Evolutionary conservation across 2,888 invertebrate species (phyloP).

Genomic region (Brachylomia viminalis): DNA sequence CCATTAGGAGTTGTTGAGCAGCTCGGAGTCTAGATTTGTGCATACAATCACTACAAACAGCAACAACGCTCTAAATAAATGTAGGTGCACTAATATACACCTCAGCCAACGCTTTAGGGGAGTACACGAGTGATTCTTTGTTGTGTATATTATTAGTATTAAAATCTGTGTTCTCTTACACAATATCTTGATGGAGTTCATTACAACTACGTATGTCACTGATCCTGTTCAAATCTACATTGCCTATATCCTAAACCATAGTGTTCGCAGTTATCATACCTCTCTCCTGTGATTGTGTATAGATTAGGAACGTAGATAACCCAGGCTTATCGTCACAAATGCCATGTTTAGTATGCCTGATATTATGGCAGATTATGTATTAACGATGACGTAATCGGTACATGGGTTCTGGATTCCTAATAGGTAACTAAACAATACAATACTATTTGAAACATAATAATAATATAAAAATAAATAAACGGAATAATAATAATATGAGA

Average conservation of each 20-base stretch:
- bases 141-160: background rate
- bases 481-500: too few relatives aligned
- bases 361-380: background rate
- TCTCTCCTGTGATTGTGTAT: conserved; percentile 1
- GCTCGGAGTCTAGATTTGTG: background rate
- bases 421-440: background rate
- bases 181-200: background rate
- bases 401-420: background rate
- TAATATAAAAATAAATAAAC: too few relatives aligned
- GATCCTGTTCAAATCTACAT: background rate
- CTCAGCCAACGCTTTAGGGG: background rate
- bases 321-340: conserved; percentile 22
- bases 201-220: background rate
- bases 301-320: background rate
- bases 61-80: background rate
- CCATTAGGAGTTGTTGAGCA: background rate
- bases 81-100: background rate
- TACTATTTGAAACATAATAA: background rate
- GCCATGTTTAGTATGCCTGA: background rate
- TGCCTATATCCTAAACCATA: background rate
- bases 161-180: background rate
- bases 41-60: background rate
- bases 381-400: background rate
- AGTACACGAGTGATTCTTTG: background rate
- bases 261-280: background rate